Evolutionary conservation across 2,797 vertebrate genomes (phyloP).

Genomic region (Pseudochirops cupreus): DNA sequence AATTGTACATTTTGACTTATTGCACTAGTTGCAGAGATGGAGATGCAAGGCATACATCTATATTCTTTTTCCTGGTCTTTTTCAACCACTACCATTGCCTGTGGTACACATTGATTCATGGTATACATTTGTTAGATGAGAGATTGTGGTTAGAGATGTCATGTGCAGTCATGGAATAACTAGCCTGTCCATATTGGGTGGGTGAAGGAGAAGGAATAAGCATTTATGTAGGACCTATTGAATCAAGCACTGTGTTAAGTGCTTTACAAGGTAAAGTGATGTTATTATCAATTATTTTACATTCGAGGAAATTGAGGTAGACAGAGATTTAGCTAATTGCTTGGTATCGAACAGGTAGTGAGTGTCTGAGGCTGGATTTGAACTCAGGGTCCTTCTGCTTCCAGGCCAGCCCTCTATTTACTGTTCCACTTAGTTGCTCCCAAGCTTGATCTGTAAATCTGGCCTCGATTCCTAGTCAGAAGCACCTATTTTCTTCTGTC

Average conservation of each 20-base stretch:
- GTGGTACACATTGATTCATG: not conserved
- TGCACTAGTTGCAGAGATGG: not conserved
- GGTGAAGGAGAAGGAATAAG: not conserved
- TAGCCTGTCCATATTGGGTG: not conserved
- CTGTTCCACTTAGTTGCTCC: not conserved
- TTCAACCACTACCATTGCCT: not conserved
- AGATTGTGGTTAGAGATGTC: not conserved
- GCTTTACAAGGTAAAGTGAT: not conserved
- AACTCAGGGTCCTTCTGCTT: not conserved
- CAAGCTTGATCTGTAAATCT: not conserved
- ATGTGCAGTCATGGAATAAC: not conserved
- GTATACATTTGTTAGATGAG: not conserved
- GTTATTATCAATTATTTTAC: not conserved
- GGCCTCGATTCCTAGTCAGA: not conserved
- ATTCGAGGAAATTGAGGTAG: not conserved
- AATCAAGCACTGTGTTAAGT: not conserved
- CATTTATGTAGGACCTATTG: not conserved
- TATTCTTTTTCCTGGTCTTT: not conserved
- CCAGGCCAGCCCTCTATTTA: not conserved
- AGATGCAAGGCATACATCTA: not conserved
- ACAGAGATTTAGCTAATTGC: not conserved
- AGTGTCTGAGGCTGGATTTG: not conserved
- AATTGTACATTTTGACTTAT: not conserved
- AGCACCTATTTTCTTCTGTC: not conserved
- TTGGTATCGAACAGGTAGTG: not conserved